phyloP scores from a whole-genome alignment of 1,140 invertebrate genomes.

The Hydropsyche tenuis region DNA sequence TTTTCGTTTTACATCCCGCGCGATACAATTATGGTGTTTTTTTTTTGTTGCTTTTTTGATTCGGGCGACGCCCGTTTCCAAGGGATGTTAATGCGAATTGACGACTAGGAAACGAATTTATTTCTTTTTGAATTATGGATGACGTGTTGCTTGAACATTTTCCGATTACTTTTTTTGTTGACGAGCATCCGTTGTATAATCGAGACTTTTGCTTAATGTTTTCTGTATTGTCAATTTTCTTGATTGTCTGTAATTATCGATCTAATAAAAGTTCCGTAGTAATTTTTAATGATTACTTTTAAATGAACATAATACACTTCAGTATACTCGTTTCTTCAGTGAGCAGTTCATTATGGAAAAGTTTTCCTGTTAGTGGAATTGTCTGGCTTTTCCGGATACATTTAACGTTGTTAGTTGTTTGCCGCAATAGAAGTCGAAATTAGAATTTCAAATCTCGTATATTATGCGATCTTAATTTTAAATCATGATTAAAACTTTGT shows the following conservation, averaged over 20 bases:
- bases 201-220: neutral
- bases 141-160: neutral
- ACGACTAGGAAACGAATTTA: neutral
- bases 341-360: constrained; percentile 16
- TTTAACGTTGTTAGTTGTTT: constrained; percentile 15
- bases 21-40: too few relatives aligned
- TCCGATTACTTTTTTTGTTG: constrained; percentile 4
- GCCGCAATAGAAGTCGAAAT: constrained; percentile 4
- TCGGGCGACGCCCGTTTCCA: neutral
- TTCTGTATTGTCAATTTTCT: too few relatives aligned
- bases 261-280: too few relatives aligned
- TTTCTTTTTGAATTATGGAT: constrained; percentile 20
- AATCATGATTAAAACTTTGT: too few relatives aligned
- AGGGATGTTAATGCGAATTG: neutral
- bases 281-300: neutral
- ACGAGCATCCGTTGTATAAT: neutral
- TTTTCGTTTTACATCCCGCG: too few relatives aligned
- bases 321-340: neutral
- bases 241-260: too few relatives aligned
- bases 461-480: neutral
- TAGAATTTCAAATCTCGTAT: constrained; percentile 10
- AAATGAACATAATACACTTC: neutral
- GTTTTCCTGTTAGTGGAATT: constrained; percentile 21
- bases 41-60: neutral
- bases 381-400: constrained; percentile 10